These are phyloP conservation scores for Cheilosia pagana DNA, from an alignment of 2,888 invertebrate genomes.

Conservation along the genomic window DNA sequence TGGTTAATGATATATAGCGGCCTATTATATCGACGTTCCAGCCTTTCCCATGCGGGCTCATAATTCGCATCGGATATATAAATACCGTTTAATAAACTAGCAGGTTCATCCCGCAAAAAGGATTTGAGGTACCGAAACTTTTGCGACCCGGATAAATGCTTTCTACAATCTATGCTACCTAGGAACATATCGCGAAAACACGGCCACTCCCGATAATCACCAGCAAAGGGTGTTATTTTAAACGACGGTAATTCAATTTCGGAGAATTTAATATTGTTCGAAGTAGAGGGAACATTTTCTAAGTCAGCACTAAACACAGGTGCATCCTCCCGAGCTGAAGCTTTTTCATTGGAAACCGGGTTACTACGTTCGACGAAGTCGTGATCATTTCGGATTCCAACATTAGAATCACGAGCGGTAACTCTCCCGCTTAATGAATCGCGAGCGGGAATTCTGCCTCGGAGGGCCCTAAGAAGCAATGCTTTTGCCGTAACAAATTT, in stretches of 20 bases:
- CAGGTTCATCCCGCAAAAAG: too few species aligned
- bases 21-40: conserved; percentile 22
- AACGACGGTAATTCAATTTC: conserved; percentile 8
- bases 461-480: not conserved
- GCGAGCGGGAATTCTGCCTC: not conserved
- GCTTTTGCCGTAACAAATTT: conserved; percentile 10
- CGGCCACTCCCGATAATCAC: too few species aligned
- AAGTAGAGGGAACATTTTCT: not conserved
- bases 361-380: not conserved
- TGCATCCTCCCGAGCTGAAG: not conserved
- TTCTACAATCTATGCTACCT: not conserved
- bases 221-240: too few species aligned
- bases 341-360: not conserved
- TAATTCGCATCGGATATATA: conserved; percentile 7
- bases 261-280: not conserved
- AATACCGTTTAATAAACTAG: conserved; percentile 16
- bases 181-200: conserved; percentile 1
- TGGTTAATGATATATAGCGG: not conserved
- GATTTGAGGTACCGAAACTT: conserved; percentile 31
- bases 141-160: not conserved
- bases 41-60: conserved; percentile 9
- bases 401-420: not conserved
- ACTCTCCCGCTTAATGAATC: not conserved
- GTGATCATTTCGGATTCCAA: not conserved
- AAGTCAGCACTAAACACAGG: not conserved